Base-by-base conservation (phyloP, 2,797 vertebrate species). In the Pipistrellus nathusii region DNA sequence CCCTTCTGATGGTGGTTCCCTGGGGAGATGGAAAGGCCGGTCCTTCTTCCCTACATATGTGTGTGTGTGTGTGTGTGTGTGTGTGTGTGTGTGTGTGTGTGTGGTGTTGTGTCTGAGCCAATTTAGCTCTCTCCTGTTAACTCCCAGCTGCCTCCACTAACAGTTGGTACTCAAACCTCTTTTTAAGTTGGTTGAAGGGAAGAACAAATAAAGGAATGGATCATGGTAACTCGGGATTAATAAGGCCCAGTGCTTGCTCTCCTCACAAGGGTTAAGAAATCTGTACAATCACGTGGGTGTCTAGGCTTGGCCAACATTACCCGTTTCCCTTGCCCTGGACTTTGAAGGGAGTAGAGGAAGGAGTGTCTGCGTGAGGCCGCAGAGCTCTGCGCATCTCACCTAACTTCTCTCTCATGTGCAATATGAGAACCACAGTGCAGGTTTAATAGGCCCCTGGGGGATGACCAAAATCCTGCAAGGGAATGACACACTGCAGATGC, bases 131-230 rank as follows among this genome's bases (percentile, higher is more conserved):
- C n/a, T 35, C 18, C 64, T 20, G 64, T 68, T 68, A 68, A 20
- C 64, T 68, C 64, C n/a, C n/a, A 32, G 64, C n/a, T 68, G n/a
- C n/a, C 64, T 68, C 17, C 8, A 32, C 64, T 68, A 68, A 68
- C n/a, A 35, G 64, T 68, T 77, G n/a, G 17, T 51, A 48, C 11
- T 72, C 73, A 32, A 20, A 75, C 30, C 27, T 73, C 11, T 78
- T 59, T 76, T 83, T 76, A 48, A 17, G 30, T 85, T 73, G 17
- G 77, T 77, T 35, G 64, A 85, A 68, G 48, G 77, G 20, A 92
- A 73, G 51, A 82, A 93, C 13, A 71, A 76, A 81, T 72, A 51
- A 73, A 81, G 5, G 44, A 81, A 73, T 18, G 41, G 18, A 57
- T 38, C 32, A 5, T 66, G 14, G 77, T n/a, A 92, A 10, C 17